These are phyloP conservation scores for Ianthella basta DNA, from an alignment of 37 sponge, comb jelly and placozoan species.

Conservation along the genomic window DNA sequence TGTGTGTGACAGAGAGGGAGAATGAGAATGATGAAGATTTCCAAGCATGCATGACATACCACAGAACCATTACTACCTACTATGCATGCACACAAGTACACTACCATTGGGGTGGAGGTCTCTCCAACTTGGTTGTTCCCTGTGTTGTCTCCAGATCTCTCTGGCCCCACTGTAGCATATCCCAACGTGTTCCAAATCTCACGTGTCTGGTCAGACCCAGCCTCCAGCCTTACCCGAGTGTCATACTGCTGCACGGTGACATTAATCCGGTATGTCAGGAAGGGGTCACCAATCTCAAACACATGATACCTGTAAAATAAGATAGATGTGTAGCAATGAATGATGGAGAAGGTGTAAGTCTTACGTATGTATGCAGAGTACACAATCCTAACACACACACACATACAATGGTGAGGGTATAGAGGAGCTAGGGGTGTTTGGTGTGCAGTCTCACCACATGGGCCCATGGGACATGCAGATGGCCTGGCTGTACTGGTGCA, in stretches of 20 bases:
- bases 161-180: constrained; percentile 63
- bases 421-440: not conserved
- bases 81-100: not conserved
- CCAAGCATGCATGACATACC: not conserved
- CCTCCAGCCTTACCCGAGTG: constrained; percentile 4
- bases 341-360: not conserved
- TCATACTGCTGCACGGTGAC: constrained; percentile 75
- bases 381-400: not conserved
- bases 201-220: not conserved
- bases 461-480: constrained; percentile 57
- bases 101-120: constrained; percentile 61
- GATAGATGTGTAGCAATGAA: not conserved
- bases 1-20: not conserved
- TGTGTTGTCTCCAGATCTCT: constrained; percentile 57
- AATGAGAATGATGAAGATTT: not conserved
- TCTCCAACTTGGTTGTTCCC: constrained; percentile 24
- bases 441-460: constrained; percentile 44
- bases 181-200: constrained; percentile 73
- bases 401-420: not conserved
- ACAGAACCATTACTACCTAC: not conserved
- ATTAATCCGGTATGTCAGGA: constrained; percentile 62
- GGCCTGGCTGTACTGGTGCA: constrained; percentile 53
- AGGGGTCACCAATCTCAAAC: constrained; percentile 69
- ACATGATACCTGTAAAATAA: constrained; percentile 61
- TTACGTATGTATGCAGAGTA: not conserved